phyloP scores from a whole-genome alignment of 2,113 vertebrate genomes.

The Lampris megalopsis region DNA sequence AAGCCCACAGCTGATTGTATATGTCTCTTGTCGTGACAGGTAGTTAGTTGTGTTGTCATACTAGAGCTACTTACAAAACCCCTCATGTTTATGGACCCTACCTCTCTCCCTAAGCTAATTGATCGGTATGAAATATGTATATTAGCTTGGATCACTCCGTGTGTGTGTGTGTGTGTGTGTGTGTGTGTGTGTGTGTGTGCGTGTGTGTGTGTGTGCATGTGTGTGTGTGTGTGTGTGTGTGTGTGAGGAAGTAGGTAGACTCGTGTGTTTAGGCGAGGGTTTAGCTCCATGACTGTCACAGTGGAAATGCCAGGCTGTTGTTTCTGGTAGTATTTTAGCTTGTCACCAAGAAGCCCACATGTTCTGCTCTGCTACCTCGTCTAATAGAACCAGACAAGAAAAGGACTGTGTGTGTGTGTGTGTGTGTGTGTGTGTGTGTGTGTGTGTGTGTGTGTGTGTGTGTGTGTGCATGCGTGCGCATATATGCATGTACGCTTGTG shows the following conservation, averaged over 20 bases:
- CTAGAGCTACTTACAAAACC: conserved; percentile 5
- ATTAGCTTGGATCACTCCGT: conserved; percentile 39
- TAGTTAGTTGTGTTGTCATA: conserved; percentile 22
- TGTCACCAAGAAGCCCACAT: conserved; percentile 37
- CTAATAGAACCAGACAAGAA: conserved; percentile 49
- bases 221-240: conserved; percentile 1
- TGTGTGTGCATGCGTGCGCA: conserved; percentile 23
- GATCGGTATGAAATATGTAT: not conserved
- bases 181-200: conserved; percentile 10
- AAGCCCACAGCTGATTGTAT: conserved; percentile 23
- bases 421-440: not conserved
- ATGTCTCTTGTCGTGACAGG: conserved; percentile 21
- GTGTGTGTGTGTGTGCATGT: not conserved
- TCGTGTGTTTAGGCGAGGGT: conserved; percentile 49
- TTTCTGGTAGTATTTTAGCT: conserved; percentile 40
- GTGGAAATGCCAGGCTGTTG: conserved; percentile 68
- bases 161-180: conserved; percentile 12
- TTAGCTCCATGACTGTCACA: conserved; percentile 55
- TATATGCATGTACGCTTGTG: conserved; percentile 8
- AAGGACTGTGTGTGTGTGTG: conserved; percentile 7
- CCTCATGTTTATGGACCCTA: too few species aligned
- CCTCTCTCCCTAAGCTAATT: too few species aligned
- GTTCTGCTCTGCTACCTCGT: conserved; percentile 64
- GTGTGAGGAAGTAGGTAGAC: conserved; percentile 2
- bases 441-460: not conserved